Evolutionary conservation across 1,140 invertebrate genomes (phyloP).

Genomic region (Brachionus koreanus): DNA sequence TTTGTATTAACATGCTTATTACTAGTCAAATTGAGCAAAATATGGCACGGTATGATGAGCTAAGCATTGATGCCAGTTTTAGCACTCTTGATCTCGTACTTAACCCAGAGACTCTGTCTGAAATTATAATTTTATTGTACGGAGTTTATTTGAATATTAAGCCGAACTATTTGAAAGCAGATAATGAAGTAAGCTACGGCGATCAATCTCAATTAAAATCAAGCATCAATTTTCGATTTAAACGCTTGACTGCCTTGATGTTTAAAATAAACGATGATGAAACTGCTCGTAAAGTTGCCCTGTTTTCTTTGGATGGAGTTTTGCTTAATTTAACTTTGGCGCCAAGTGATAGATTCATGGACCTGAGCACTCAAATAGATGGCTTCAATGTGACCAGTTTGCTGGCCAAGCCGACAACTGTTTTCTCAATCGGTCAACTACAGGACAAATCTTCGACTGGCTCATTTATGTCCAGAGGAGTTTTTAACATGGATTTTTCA

Average conservation of each 20-base stretch:
- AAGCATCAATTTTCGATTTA: constrained; percentile 22
- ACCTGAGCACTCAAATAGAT: neutral
- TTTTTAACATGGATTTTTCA: neutral
- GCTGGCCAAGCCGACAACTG: neutral
- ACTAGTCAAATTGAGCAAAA: neutral
- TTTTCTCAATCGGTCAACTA: constrained; percentile 8
- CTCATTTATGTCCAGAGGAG: neutral
- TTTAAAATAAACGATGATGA: constrained; percentile 12
- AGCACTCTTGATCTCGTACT: constrained; percentile 7
- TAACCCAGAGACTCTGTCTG: constrained; percentile 19
- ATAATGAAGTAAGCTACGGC: neutral
- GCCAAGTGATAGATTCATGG: neutral
- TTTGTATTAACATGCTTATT: neutral
- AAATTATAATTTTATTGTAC: neutral
- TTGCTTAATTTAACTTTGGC: neutral
- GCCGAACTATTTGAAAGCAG: neutral
- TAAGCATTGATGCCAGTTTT: constrained; percentile 4
- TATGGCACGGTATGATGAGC: neutral
- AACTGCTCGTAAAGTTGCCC: neutral
- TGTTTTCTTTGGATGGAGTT: neutral
- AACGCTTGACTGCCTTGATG: neutral
- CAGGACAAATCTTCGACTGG: neutral
- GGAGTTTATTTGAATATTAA: neutral
- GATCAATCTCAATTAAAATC: neutral
- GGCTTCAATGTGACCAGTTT: constrained; percentile 15